Evolutionary conservation across 2,888 invertebrate genomes (phyloP).

Genomic region (Omphaloscelis lunosa): DNA sequence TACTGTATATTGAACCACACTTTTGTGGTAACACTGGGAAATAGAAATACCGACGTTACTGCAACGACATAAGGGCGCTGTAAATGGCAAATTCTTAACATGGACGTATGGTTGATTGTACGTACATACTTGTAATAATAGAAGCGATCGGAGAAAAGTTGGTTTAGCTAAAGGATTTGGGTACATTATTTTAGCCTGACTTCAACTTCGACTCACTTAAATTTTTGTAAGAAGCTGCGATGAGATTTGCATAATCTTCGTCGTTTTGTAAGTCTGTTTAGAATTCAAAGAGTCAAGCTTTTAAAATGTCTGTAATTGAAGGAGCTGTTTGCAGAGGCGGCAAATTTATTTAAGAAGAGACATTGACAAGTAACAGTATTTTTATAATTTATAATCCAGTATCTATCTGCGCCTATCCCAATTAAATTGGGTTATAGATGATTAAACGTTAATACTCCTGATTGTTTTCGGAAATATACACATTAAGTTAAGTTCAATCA

Average conservation of each 20-base stretch:
- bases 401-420: not conserved
- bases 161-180: slow-evolving; percentile 15
- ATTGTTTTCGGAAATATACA: not conserved
- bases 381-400: not conserved
- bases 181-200: slow-evolving; percentile 15
- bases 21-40: not conserved
- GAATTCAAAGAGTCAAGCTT: slow-evolving; percentile 4
- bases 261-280: slow-evolving; percentile 5
- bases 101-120: not conserved
- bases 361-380: not conserved
- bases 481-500: not conserved
- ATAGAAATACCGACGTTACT: not conserved
- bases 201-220: slow-evolving; percentile 3
- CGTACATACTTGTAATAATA: not conserved
- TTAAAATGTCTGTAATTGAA: not conserved
- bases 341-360: not conserved
- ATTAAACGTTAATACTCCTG: not conserved
- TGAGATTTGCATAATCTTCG: slow-evolving; percentile 28
- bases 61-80: not conserved
- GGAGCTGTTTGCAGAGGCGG: not conserved
- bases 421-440: not conserved
- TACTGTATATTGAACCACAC: slow-evolving; percentile 2
- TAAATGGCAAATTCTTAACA: not conserved
- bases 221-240: slow-evolving; percentile 7
- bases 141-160: slow-evolving; percentile 1